Conservation (phyloP, 2,113 vertebrate genomes). For the Scortum barcoo region DNA sequence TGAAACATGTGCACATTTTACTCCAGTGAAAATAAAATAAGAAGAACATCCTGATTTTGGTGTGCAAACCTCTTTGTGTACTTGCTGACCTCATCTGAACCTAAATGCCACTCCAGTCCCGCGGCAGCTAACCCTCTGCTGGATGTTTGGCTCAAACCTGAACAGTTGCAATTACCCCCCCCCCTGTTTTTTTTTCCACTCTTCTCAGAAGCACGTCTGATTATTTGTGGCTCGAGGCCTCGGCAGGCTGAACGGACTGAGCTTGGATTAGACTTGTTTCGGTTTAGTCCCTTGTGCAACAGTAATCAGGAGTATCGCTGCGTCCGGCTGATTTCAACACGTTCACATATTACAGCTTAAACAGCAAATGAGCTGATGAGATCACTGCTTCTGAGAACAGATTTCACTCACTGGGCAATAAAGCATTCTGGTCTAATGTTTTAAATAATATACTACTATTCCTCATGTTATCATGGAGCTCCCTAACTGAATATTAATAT, state of each 20-base stretch:
- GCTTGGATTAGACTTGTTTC: slow-evolving; percentile 39
- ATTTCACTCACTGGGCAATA: neutral
- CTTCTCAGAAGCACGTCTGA: slow-evolving; percentile 6
- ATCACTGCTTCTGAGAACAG: neutral
- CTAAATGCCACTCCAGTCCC: neutral
- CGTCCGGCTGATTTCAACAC: slow-evolving; percentile 27
- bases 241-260: slow-evolving; percentile 12
- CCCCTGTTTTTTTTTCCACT: too few species aligned
- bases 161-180: neutral
- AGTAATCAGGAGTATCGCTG: slow-evolving; percentile 15
- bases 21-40: neutral
- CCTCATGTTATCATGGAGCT: neutral
- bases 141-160: neutral
- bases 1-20: neutral
- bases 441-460: neutral
- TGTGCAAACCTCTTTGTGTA: neutral
- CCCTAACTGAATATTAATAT: neutral
- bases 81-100: neutral
- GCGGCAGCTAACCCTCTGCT: neutral
- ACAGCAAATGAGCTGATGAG: slow-evolving; percentile 25
- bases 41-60: neutral
- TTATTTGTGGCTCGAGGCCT: slow-evolving; percentile 2
- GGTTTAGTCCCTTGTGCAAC: slow-evolving; percentile 39
- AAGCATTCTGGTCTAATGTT: neutral
- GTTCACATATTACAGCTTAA: slow-evolving; percentile 8